Evolutionary conservation across 1,140 invertebrate genomes (phyloP).

Genomic region (Acromyrmex echinatior): DNA sequence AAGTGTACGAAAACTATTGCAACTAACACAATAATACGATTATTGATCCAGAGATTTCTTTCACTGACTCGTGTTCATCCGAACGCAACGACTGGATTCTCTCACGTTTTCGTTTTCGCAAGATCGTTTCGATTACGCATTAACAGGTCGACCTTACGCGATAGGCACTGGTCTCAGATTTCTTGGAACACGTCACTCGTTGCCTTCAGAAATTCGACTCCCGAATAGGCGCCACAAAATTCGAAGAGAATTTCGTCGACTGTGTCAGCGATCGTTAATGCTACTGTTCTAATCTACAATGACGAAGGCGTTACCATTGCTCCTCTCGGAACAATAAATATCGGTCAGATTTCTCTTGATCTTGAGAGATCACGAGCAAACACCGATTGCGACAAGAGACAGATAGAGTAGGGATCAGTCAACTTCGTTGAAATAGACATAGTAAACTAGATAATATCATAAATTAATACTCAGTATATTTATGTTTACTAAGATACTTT

Average conservation of each 20-base stretch:
- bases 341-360: constrained; percentile 61
- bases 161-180: not conserved
- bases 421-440: not conserved
- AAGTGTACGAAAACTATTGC: not conserved
- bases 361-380: constrained; percentile 58
- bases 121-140: constrained; percentile 29
- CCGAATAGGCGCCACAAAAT: not conserved
- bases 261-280: constrained; percentile 4
- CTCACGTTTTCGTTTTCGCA: constrained; percentile 2
- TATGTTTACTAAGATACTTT: not conserved
- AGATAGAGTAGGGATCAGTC: not conserved
- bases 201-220: constrained; percentile 17
- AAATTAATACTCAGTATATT: not conserved
- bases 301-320: not conserved
- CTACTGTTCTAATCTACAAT: not conserved
- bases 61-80: constrained; percentile 11
- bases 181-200: not conserved
- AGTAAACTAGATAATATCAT: not conserved
- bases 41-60: constrained; percentile 14
- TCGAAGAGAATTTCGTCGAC: not conserved
- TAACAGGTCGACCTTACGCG: constrained; percentile 25
- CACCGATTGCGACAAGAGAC: constrained; percentile 34
- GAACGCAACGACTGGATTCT: constrained; percentile 9
- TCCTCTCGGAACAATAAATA: constrained; percentile 33
- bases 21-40: not conserved